These are phyloP conservation scores for Andrena minutula DNA, from an alignment of 2,888 invertebrate species.

Conservation along the genomic window DNA sequence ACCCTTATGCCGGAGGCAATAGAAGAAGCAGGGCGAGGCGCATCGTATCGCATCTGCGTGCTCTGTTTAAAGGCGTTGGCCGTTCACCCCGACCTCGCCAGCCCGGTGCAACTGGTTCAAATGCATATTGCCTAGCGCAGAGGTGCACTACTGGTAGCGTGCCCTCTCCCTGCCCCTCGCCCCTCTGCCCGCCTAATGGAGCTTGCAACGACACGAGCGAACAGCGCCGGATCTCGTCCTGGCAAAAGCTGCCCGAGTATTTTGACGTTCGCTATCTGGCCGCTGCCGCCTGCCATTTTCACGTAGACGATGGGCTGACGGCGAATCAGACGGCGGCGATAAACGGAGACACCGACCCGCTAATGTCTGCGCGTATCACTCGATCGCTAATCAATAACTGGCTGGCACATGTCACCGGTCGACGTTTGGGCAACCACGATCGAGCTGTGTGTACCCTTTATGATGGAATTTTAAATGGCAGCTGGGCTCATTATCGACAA, in stretches of 20 bases:
- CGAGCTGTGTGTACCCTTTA: constrained; percentile 1
- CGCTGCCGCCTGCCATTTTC: constrained; percentile 53
- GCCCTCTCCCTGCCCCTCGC: constrained; percentile 21
- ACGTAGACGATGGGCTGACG: constrained; percentile 34
- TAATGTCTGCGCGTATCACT: constrained; percentile 22
- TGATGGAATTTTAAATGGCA: constrained; percentile 44
- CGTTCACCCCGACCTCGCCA: constrained; percentile 84
- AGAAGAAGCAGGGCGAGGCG: constrained; percentile 76
- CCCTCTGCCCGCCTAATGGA: constrained; percentile 59
- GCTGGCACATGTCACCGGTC: neutral
- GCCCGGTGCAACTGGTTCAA: constrained; percentile 82
- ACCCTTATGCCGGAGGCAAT: constrained; percentile 71
- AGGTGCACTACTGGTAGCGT: constrained; percentile 81
- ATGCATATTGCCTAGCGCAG: constrained; percentile 78
- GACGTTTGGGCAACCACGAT: constrained; percentile 10
- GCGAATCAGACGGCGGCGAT: constrained; percentile 1
- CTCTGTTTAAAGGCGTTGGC: constrained; percentile 84
- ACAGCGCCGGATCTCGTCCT: constrained; percentile 46
- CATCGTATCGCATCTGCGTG: constrained; percentile 81
- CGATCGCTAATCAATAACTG: constrained; percentile 31
- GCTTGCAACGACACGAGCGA: constrained; percentile 59
- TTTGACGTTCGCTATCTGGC: constrained; percentile 64
- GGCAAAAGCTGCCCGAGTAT: constrained; percentile 49
- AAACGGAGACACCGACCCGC: constrained; percentile 10
- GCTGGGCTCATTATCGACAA: constrained; percentile 24